phyloP scores from a whole-genome alignment of 2,888 invertebrate genomes.

The Hedychridium roseum region DNA sequence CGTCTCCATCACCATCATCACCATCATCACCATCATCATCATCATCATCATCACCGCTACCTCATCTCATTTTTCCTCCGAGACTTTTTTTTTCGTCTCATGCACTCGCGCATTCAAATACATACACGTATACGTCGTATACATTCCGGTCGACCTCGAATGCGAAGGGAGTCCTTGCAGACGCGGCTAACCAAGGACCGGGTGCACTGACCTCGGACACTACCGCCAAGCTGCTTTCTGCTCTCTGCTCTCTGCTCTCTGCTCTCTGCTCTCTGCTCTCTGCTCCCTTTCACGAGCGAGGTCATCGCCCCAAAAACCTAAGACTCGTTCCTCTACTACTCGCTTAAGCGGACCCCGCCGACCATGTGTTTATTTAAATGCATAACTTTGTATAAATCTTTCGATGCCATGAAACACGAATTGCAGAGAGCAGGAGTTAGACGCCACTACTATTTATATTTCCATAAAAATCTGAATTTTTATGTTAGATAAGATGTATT shows the following conservation, averaged over 20 bases:
- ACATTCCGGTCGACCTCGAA: conserved; percentile 45
- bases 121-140: conserved; percentile 30
- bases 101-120: conserved; percentile 27
- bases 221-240: conserved; percentile 31
- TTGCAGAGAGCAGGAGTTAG: no score
- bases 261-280: conserved; percentile 34
- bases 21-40: conserved; percentile 18
- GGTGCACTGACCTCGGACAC: conserved; percentile 45
- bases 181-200: conserved; percentile 42
- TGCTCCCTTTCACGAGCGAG: conserved; percentile 46
- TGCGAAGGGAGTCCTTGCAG: conserved; percentile 45
- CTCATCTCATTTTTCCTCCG: conserved; percentile 19
- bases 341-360: no score
- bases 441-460: no score
- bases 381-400: no score
- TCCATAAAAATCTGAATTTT: no score
- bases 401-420: no score
- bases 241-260: no score
- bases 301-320: conserved; percentile 43
- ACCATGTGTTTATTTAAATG: no score
- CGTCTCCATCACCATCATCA: conserved; percentile 29
- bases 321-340: no score
- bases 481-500: no score
- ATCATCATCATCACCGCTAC: conserved; percentile 16
- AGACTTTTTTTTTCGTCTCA: conserved; percentile 30